These are phyloP conservation scores for Antrozous pallidus DNA, from an alignment of 2,797 vertebrate genomes.

Conservation along the genomic window DNA sequence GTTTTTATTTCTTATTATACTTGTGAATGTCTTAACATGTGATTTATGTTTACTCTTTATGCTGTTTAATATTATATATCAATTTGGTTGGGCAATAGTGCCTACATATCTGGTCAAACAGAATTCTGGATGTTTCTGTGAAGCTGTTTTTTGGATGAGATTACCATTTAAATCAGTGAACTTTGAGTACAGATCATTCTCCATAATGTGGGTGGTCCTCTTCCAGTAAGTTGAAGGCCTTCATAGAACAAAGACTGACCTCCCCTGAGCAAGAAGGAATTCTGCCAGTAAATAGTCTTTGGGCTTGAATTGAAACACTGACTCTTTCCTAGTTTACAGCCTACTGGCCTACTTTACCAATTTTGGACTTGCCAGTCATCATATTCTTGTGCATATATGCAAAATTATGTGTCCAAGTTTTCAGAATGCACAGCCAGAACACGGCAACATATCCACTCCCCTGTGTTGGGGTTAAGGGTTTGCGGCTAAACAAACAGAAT, in stretches of 20 bases:
- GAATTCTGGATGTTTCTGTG: neutral
- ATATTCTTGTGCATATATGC: neutral
- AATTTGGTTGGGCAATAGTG: neutral
- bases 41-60: neutral
- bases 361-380: neutral
- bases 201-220: neutral
- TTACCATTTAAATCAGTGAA: neutral
- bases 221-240: neutral
- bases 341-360: neutral
- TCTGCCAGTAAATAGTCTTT: neutral
- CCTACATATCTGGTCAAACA: neutral
- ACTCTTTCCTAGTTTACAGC: neutral
- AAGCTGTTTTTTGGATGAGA: neutral
- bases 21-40: neutral
- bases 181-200: neutral
- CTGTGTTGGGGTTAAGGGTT: neutral
- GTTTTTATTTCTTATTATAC: neutral
- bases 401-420: neutral
- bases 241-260: neutral
- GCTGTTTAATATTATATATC: neutral
- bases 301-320: neutral
- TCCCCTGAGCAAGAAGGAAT: neutral
- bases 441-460: neutral
- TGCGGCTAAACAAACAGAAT: neutral
- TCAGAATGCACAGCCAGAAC: neutral